Base-by-base conservation (phyloP, 2,797 vertebrate genomes). In the Tokudaia muenninki region DNA sequence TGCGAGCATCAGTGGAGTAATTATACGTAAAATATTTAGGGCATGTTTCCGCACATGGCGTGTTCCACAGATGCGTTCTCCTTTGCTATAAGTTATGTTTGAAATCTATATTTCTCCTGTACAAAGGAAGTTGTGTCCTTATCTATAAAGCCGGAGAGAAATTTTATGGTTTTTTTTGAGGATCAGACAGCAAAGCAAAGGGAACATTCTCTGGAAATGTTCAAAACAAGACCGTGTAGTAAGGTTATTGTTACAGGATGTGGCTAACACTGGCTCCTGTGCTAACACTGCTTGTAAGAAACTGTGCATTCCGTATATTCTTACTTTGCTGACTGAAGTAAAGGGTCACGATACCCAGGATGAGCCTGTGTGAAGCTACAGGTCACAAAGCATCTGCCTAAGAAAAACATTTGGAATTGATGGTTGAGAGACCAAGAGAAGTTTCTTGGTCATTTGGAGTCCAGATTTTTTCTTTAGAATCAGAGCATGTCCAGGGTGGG, bases 391-490 rank as follows among this genome's bases (percentile, higher is more conserved):
- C 1, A 0, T 19, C 90, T 55, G 75, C 63, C 52, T 84, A 63
- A 50, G 55, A 67, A 78, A 41, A 41, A 52, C 31, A 47, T 3
- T 4, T 50, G 67, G 77, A 82, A 90, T 29, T 34, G 65, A 63
- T 1, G 24, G 47, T 22, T 61, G 75, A 41, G 80, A 83, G 72
- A 52, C 81, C 3, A 22, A 77, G 72, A 61, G 57, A 2, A 4
- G 92, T 41, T 83, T 52, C 90, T 65, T 52, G 55, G 57, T 94
- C 78, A 57, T 50, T 67, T 87, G 65, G 83, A 94, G 41, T 50
- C 47, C 89, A 78, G 57, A 61, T 94, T 92, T 52, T 95, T 81
- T 94, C 94, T 26, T 63, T 1, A 26, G 75, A 94, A 91, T 94
- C 90, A 55, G 81, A 97, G 97, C 82, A 57, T 57, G 57, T 11